A percentile compares a stretch with the other conserved stretches of the same genome.
These are phyloP conservation scores for Takifugu ocellatus DNA, from an alignment of 2,797 vertebrate genomes.

Conservation along the genomic window DNA sequence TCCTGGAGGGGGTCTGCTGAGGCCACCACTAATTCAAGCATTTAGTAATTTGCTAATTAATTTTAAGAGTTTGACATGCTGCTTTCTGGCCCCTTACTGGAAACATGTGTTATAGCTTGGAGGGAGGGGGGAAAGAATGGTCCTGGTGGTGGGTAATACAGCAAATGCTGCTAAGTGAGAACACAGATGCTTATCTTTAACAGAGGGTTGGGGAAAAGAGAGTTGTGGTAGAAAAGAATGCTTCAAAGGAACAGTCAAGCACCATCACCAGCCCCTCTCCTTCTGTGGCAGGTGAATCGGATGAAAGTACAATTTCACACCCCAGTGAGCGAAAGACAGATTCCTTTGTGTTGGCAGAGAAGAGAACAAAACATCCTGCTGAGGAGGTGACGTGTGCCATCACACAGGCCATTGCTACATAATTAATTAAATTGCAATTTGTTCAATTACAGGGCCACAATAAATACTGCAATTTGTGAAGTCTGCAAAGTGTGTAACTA, in stretches of 20 bases:
- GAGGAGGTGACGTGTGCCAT: slow-evolving; percentile 15
- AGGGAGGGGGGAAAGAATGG: slow-evolving; percentile 4
- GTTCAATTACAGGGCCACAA: too few relatives aligned
- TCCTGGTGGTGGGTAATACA: slow-evolving; percentile 29
- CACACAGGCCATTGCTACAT: slow-evolving; percentile 4
- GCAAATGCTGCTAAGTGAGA: slow-evolving; percentile 12
- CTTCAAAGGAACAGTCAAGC: slow-evolving; percentile 2
- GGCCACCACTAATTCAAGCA: slow-evolving; percentile 52
- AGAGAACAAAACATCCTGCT: slow-evolving; percentile 48
- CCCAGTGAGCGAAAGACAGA: slow-evolving; percentile 47
- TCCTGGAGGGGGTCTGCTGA: slow-evolving; percentile 25
- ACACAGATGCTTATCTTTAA: slow-evolving; percentile 45
- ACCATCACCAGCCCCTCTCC: slow-evolving; percentile 3
- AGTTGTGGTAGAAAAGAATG: too few relatives aligned
- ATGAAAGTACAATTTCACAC: slow-evolving; percentile 69
- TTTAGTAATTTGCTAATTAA: slow-evolving; percentile 74
- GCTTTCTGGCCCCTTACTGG: slow-evolving; percentile 52
- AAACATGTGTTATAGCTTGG: slow-evolving; percentile 65
- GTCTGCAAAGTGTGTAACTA: too few relatives aligned
- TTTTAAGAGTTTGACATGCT: slow-evolving; percentile 68
- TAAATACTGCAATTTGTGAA: too few relatives aligned
- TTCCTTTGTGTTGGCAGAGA: slow-evolving; percentile 35
- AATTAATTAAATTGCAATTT: too few relatives aligned
- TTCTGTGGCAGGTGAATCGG: slow-evolving; percentile 57
- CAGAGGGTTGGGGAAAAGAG: slow-evolving; percentile 14